Percentiles rank a stretch among this genome's conserved stretches.
Evolutionary conservation across 2,888 invertebrate genomes (phyloP).

Genomic region (Lycocerus yunnanus): DNA sequence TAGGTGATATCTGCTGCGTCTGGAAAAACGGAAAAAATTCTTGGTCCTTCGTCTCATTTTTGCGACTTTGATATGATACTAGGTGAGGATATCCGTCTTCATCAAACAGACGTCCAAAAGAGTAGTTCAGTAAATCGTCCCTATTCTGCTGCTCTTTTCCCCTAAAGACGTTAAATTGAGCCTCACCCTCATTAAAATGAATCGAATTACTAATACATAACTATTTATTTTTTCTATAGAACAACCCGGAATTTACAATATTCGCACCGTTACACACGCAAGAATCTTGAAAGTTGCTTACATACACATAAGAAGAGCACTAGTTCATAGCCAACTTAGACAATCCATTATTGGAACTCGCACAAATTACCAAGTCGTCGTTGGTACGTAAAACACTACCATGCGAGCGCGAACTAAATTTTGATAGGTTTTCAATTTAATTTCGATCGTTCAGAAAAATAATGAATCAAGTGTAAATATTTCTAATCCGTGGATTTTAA

Average conservation of each 20-base stretch:
- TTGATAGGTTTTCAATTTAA: too few relatives aligned
- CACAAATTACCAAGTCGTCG: slow-evolving; percentile 28
- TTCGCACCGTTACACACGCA: slow-evolving; percentile 35
- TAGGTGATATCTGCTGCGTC: slow-evolving; percentile 34
- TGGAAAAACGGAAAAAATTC: slow-evolving; percentile 31
- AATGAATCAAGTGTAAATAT: too few relatives aligned
- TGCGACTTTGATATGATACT: slow-evolving; percentile 37
- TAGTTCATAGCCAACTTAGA: slow-evolving; percentile 12
- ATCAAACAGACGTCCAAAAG: too few relatives aligned
- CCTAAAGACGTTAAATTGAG: too few relatives aligned
- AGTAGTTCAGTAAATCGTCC: too few relatives aligned
- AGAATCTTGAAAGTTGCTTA: slow-evolving; percentile 33
- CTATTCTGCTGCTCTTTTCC: too few relatives aligned
- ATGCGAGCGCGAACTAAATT: too few relatives aligned
- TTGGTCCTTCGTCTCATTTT: slow-evolving; percentile 32
- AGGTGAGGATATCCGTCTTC: too few relatives aligned
- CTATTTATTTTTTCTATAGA: slow-evolving; percentile 18
- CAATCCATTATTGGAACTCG: slow-evolving; percentile 11
- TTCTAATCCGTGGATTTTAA: too few relatives aligned
- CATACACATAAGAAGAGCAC: slow-evolving; percentile 19
- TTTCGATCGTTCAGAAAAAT: too few relatives aligned
- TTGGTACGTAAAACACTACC: slow-evolving; percentile 31
- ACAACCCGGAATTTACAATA: slow-evolving; percentile 33
- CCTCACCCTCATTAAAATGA: too few relatives aligned
- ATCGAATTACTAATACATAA: too few relatives aligned